Evolutionary conservation across 2,888 invertebrate genomes (phyloP).

Genomic region (Spatulosminthurus flaviceps): DNA sequence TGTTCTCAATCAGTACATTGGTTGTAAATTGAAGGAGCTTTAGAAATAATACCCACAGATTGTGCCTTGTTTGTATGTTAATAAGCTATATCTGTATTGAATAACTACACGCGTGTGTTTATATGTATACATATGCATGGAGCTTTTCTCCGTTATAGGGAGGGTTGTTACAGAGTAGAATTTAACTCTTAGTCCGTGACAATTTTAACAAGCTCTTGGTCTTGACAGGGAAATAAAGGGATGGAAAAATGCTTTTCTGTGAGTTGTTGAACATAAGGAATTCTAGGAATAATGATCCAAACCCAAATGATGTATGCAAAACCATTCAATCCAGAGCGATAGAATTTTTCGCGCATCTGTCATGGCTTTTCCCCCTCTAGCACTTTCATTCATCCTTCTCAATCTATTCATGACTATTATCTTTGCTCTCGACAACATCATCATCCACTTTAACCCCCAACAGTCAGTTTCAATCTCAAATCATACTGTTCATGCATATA

Average conservation of each 20-base stretch:
- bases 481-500: too few species aligned
- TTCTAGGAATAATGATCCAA: conserved; percentile 6
- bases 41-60: too few species aligned
- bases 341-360: conserved; percentile 45
- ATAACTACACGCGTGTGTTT: too few species aligned
- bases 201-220: conserved; percentile 46
- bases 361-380: conserved; percentile 26
- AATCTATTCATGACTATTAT: conserved; percentile 18
- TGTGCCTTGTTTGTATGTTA: too few species aligned
- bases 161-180: too few species aligned
- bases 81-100: too few species aligned
- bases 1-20: too few species aligned
- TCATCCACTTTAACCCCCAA: conserved; percentile 2
- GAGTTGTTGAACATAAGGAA: background rate
- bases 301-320: conserved; percentile 27
- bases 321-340: conserved; percentile 30
- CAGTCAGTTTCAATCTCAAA: background rate
- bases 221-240: conserved; percentile 32
- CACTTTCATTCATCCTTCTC: background rate
- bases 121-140: too few species aligned
- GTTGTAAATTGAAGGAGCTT: too few species aligned
- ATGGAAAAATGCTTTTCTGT: background rate
- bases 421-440: conserved; percentile 18
- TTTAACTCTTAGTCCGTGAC: background rate
- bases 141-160: too few species aligned